A percentile compares a stretch with the other conserved stretches of the same genome.
Conservation (phyloP, 2,113 vertebrate genomes). For the Meleagris gallopavo region DNA sequence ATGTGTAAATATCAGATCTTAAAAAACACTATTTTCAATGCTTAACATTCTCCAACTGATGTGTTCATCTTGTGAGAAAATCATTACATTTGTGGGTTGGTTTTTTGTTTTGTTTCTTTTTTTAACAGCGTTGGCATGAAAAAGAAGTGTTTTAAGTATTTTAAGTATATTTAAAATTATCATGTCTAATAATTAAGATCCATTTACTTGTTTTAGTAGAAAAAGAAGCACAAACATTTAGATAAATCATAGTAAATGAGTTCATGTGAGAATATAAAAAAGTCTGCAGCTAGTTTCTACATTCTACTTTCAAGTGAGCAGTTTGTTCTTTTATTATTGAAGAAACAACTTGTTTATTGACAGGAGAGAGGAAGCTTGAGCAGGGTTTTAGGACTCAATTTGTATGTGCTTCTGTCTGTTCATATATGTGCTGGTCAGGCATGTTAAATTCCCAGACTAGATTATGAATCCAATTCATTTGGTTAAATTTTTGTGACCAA, state of each 20-base stretch:
- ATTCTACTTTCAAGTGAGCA: not conserved
- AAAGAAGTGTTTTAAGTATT: conserved; percentile 1
- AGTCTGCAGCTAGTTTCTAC: not conserved
- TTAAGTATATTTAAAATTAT: not conserved
- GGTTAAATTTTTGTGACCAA: not conserved
- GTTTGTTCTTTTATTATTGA: not conserved
- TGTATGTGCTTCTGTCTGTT: not conserved
- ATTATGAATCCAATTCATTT: not conserved
- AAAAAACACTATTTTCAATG: not conserved
- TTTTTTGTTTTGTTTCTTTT: no score
- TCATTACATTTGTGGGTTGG: not conserved
- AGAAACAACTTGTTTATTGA: not conserved
- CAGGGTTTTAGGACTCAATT: not conserved
- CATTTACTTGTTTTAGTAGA: conserved; percentile 1
- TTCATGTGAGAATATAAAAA: not conserved
- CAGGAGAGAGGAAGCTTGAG: not conserved
- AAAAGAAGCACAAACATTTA: not conserved
- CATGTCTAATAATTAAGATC: not conserved
- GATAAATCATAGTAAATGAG: not conserved
- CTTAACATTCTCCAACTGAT: not conserved
- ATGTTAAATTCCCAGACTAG: not conserved
- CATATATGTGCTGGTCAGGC: not conserved
- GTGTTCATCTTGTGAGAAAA: not conserved
- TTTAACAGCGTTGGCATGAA: not conserved
- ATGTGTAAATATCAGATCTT: not conserved